These are phyloP conservation scores for Oreocharis arfaki DNA, from an alignment of 2,113 vertebrate species.

Conservation along the genomic window DNA sequence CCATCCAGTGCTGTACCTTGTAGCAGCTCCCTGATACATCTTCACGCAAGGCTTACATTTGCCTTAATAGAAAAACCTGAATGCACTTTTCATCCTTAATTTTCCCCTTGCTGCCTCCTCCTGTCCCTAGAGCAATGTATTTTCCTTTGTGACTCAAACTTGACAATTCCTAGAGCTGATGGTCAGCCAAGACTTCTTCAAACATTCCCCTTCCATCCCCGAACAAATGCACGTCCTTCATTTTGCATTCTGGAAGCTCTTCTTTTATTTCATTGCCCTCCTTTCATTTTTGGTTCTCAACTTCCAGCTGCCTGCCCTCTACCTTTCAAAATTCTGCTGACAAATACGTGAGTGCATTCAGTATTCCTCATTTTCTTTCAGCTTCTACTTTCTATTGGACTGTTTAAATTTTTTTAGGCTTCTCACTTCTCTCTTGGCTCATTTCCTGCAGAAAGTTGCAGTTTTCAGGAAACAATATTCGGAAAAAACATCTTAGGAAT, in stretches of 20 bases:
- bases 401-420: not conserved
- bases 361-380: not conserved
- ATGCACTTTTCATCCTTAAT: accelerated
- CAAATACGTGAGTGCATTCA: not conserved
- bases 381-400: not conserved
- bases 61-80: not conserved
- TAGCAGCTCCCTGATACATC: not conserved
- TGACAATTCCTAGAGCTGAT: not conserved
- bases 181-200: not conserved
- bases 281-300: not conserved
- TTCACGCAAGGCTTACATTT: not conserved
- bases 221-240: not conserved
- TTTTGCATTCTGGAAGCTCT: not conserved
- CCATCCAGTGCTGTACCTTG: not conserved
- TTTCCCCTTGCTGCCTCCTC: not conserved
- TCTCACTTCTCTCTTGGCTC: not conserved
- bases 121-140: not conserved
- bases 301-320: not conserved
- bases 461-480: not conserved
- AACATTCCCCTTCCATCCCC: not conserved
- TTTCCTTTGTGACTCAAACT: not conserved
- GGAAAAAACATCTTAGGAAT: not conserved
- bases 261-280: not conserved
- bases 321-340: not conserved
- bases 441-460: not conserved